Percentiles rank a stretch among this genome's conserved stretches.
Conservation (phyloP, 2,113 vertebrate species). For the Entosphenus tridentatus region DNA sequence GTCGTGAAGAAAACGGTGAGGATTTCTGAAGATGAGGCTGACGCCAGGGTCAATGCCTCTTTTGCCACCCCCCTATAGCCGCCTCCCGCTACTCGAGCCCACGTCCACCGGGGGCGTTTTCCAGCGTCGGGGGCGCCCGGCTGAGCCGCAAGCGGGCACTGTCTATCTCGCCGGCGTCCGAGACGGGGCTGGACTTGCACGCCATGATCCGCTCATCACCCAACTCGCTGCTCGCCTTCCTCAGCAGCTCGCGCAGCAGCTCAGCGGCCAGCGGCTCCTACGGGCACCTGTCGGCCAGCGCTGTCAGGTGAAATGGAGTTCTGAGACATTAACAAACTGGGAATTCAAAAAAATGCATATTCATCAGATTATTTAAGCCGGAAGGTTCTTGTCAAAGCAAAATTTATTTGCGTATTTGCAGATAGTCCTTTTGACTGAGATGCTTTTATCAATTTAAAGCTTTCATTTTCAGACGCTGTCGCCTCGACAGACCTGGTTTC, state of each 20-base stretch:
- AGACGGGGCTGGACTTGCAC: conserved; percentile 93
- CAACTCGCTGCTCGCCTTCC: conserved; percentile 92
- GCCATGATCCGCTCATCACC: conserved; percentile 96
- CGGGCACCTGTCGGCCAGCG: conserved; percentile 69
- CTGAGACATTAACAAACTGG: no score
- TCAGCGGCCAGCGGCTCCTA: conserved; percentile 89
- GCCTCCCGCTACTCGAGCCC: conserved; percentile 57
- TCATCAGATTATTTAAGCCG: no score
- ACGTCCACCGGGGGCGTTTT: conserved; percentile 12
- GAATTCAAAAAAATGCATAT: no score
- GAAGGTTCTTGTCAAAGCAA: no score
- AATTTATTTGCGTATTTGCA: no score
- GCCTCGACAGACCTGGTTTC: no score
- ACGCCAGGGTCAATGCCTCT: no score
- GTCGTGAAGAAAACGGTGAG: no score
- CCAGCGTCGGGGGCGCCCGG: conserved; percentile 35
- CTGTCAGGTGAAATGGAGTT: conserved; percentile 43
- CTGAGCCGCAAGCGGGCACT: conserved; percentile 73
- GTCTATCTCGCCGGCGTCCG: conserved; percentile 80
- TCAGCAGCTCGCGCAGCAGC: conserved; percentile 96
- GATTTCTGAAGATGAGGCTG: no score
- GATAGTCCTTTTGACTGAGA: no score
- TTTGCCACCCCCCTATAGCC: background rate
- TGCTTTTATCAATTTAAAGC: no score
- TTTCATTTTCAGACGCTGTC: no score